Evolutionary conservation across 1,140 invertebrate species (phyloP).

Genomic region (Chrysomallon squamiferum): DNA sequence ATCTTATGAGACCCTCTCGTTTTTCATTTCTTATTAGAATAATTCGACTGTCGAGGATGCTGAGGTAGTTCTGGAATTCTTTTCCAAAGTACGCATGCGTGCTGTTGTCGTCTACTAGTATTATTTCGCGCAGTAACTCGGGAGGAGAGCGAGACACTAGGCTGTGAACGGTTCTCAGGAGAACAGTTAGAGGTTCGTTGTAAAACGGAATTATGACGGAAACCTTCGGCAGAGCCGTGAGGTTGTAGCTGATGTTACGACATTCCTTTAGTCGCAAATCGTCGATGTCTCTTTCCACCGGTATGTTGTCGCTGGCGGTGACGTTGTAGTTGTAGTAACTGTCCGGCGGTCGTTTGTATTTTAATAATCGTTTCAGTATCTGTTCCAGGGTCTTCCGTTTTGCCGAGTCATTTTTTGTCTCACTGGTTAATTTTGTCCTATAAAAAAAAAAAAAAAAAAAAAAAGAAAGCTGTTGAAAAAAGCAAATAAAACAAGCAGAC

Average conservation of each 20-base stretch:
- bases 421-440: no score
- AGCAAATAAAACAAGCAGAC: no score
- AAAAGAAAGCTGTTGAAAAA: no score
- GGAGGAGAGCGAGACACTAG: slow-evolving; percentile 89
- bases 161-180: slow-evolving; percentile 91
- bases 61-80: slow-evolving; percentile 13
- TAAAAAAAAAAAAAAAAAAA: no score
- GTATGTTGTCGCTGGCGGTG: background rate
- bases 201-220: slow-evolving; percentile 96
- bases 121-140: slow-evolving; percentile 85
- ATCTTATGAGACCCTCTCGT: slow-evolving; percentile 16
- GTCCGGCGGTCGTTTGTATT: background rate
- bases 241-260: background rate
- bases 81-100: slow-evolving; percentile 1
- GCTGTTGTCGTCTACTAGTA: slow-evolving; percentile 87
- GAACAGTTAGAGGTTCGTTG: slow-evolving; percentile 95
- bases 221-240: slow-evolving; percentile 66
- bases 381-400: no score
- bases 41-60: slow-evolving; percentile 6
- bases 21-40: slow-evolving; percentile 12
- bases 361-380: no score
- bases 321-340: background rate
- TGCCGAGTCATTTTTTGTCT: no score
- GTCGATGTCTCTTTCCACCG: background rate
- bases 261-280: background rate